Percentiles rank a stretch among this genome's conserved stretches.
phyloP scores from a whole-genome alignment of 2,888 invertebrate genomes.

The Cryptocephalus moraei region DNA sequence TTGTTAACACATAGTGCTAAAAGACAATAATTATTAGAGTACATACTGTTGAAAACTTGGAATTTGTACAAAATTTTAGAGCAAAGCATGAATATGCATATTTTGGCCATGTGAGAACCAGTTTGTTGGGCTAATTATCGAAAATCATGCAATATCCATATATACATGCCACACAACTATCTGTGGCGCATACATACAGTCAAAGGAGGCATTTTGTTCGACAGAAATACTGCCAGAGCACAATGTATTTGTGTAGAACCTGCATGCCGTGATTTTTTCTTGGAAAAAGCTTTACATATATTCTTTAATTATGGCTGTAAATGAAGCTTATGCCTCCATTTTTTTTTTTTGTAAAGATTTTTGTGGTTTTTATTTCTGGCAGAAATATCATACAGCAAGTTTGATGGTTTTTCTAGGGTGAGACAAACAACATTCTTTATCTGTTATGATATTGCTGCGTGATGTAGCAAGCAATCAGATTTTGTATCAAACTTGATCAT shows the following conservation, averaged over 20 bases:
- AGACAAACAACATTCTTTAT: too few species aligned
- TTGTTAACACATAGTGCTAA: background rate
- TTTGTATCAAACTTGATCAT: conserved; percentile 34
- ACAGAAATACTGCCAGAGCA: conserved; percentile 28
- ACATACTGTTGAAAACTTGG: background rate
- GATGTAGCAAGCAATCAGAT: conserved; percentile 34
- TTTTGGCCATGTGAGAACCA: conserved; percentile 18
- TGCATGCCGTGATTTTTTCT: conserved; percentile 36
- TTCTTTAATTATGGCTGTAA: too few species aligned
- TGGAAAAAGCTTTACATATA: conserved; percentile 33
- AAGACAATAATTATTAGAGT: conserved; percentile 6
- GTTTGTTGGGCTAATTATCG: conserved; percentile 10
- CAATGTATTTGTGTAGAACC: conserved; percentile 38
- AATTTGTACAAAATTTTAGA: background rate
- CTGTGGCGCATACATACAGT: conserved; percentile 32
- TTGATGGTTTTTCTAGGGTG: too few species aligned
- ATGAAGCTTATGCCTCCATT: too few species aligned
- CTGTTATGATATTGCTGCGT: too few species aligned
- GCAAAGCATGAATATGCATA: conserved; percentile 5
- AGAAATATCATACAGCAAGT: too few species aligned
- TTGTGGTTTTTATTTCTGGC: too few species aligned
- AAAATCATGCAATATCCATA: conserved; percentile 28
- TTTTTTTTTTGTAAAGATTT: too few species aligned
- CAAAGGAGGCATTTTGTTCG: conserved; percentile 24
- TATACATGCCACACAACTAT: conserved; percentile 32